Base-by-base conservation (phyloP, 2,888 invertebrate species). In the Drosophila percnosoma region DNA sequence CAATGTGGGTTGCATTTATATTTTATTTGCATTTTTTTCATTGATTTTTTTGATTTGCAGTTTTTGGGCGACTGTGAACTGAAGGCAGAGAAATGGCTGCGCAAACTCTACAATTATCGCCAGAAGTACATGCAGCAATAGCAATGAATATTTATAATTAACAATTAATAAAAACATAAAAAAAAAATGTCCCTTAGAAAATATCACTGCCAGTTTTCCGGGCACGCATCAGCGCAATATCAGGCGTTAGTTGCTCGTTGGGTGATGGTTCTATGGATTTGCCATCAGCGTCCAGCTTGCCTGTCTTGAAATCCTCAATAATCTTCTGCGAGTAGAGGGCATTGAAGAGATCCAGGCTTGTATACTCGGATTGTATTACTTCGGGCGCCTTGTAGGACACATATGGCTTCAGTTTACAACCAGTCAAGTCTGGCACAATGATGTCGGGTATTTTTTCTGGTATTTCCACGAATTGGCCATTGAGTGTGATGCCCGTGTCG, bases 391-490 rank as follows among this genome's bases (percentile, higher is more conserved):
- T 95, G 92, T 99, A 99, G 0, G 98, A 97, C 0, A 99, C 99
- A 89, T 99, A 99, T 0, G 99, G 98, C 92, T 98, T 98, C 27
- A 99, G 93, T 93, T 96, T 94, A 90, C 96, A 99, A 79, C 94
- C 95, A 75, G 94, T 95, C 31, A 99, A 93, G 92, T 98, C 96
- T 0, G 99, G 99, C 3, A 99, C 99, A 66, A 99, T 95, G 21
- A 99, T 92, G 91, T 99, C 97, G 0, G 99, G 98, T 76, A 98
- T 95, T 96, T 96, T 98, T 94, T 99, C 99, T 1, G 97, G 96
- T 5, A 99, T 94, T 18, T 92, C 84, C 1, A 95, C 92, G 90
- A 94, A 96, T 77, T 94, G 94, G 0, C 94, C 95, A 55, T 95
- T 93, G 5, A 94, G 78, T 6, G 67, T 82, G 76, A 94, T 64